Evolutionary conservation across 2,888 invertebrate genomes (phyloP).

Genomic region (Anaspis maculata): DNA sequence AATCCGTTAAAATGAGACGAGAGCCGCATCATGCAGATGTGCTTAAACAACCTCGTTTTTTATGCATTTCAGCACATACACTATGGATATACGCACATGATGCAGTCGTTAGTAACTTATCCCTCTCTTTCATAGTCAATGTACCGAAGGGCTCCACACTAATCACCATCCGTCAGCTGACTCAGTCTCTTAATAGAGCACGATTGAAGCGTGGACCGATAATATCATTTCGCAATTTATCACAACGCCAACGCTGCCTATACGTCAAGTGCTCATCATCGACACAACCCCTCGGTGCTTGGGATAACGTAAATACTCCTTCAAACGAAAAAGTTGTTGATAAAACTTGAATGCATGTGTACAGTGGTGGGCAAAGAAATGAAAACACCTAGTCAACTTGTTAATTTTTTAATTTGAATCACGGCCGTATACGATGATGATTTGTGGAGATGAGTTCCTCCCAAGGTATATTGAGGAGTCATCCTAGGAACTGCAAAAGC

Average conservation of each 20-base stretch:
- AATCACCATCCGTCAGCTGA: conserved; percentile 26
- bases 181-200: conserved; percentile 24
- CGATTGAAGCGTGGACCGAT: conserved; percentile 21
- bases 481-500: no score
- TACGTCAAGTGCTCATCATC: no score
- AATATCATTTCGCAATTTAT: conserved; percentile 28
- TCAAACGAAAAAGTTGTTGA: no score
- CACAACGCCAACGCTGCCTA: no score
- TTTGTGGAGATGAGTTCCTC: no score
- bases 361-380: no score
- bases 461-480: no score
- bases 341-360: no score
- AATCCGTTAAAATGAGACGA: neutral
- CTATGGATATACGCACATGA: conserved; percentile 17
- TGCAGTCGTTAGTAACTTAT: conserved; percentile 27
- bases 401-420: no score
- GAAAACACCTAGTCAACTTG: no score
- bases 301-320: no score
- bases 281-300: conserved; percentile 1
- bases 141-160: conserved; percentile 18
- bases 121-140: conserved; percentile 25
- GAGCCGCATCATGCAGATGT: neutral
- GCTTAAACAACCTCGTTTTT: neutral
- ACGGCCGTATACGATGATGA: no score
- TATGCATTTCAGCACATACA: neutral